phyloP scores from a whole-genome alignment of 1,140 invertebrate species.

The Hetaerina americana region DNA sequence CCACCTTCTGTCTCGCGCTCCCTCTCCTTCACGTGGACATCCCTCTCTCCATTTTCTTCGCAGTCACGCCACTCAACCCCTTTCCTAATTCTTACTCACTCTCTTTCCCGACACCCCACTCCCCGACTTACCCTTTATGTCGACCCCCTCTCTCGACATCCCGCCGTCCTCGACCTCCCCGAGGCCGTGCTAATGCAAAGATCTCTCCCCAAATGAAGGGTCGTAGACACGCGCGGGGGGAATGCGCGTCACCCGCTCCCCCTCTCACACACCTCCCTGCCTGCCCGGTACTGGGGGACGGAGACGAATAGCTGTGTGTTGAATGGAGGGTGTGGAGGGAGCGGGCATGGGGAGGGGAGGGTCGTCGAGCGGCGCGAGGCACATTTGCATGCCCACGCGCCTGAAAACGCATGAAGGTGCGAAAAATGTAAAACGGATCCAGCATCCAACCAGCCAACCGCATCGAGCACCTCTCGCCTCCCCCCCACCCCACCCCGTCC shows the following conservation, averaged over 20 bases:
- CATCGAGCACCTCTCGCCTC: no score
- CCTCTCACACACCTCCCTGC: no score
- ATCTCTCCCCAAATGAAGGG: background rate
- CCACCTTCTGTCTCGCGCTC: no score
- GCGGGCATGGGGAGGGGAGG: background rate
- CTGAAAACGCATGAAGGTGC: background rate
- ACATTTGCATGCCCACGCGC: background rate
- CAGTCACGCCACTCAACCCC: no score
- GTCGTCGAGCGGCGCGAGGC: background rate
- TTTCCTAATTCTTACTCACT: no score
- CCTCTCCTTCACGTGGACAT: no score
- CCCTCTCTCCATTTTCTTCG: no score
- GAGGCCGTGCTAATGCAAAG: background rate
- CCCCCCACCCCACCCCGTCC: no score
- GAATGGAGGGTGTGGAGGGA: background rate
- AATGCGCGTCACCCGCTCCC: background rate
- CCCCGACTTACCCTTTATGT: background rate
- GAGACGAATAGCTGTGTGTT: no score
- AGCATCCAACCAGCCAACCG: no score
- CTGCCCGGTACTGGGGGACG: no score
- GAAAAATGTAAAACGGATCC: background rate
- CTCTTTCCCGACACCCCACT: background rate
- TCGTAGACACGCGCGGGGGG: no score
- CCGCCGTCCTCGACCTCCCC: background rate
- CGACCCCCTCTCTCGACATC: background rate